Evolutionary conservation across 30 jellyfish, hydroid and myxozoan genomes (phyloP).

Genomic region (Chrysaora quinquecirrha): DNA sequence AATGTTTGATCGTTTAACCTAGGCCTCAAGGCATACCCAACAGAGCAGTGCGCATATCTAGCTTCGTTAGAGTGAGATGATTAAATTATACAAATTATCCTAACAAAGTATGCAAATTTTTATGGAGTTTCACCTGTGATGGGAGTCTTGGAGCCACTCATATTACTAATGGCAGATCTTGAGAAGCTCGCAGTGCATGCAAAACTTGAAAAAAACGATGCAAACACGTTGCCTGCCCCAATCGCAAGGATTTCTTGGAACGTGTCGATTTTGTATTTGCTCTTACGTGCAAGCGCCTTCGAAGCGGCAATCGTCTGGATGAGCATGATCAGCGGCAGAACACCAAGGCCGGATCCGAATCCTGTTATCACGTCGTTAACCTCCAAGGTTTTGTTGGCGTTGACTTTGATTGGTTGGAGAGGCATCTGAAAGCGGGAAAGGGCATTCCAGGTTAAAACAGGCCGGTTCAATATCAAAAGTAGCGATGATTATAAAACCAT

Average conservation of each 20-base stretch:
- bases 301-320: slow-evolving; percentile 74
- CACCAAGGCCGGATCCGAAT: slow-evolving; percentile 80
- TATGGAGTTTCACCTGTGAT: slow-evolving; percentile 80
- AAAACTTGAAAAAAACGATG: slow-evolving; percentile 76
- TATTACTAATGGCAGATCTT: slow-evolving; percentile 83
- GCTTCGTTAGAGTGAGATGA: no score
- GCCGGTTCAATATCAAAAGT: no score
- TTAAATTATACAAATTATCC: no score
- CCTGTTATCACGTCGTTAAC: slow-evolving; percentile 41
- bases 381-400: slow-evolving; percentile 45
- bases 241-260: slow-evolving; percentile 81
- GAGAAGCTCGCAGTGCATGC: slow-evolving; percentile 91
- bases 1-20: no score
- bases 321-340: slow-evolving; percentile 73
- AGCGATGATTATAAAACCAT: no score
- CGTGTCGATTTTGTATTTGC: slow-evolving; percentile 71
- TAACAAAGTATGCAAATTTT: no score
- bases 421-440: slow-evolving; percentile 65
- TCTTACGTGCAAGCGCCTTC: slow-evolving; percentile 71
- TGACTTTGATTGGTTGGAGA: slow-evolving; percentile 25
- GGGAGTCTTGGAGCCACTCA: slow-evolving; percentile 91
- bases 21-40: no score
- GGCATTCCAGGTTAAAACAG: no score
- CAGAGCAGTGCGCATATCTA: no score
- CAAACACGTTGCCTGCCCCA: slow-evolving; percentile 77